Evolutionary conservation across 2,888 invertebrate species (phyloP), one percentile per base, ranked within the genome.

Genomic region (Hirtodrosophila alboralis): DNA sequence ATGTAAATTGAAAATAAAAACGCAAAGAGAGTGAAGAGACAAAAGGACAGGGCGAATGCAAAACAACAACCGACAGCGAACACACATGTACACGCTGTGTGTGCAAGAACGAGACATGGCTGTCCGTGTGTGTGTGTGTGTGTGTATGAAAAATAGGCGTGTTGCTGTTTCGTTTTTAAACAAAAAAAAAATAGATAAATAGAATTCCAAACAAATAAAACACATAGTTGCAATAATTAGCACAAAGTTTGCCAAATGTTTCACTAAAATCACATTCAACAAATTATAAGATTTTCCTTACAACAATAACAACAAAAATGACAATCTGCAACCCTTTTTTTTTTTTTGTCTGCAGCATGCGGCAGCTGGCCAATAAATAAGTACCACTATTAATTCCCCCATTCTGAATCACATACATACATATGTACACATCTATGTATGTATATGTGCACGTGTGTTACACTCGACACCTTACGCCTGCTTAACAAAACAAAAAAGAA

Each of bases 81-180:
- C 33, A 41, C 18, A 66, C 34, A 52, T 53, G 21, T 47, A 33
- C 38, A 53, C 33, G 47, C 6, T 76, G 51, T 59, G 36, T 64
- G 68, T 60, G 64, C n/a, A n/a, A 43, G 78, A 81, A 57, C 73
- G 74, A 63, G 83, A 78, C 85, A 81, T 85, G 75, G 61, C 79
- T 75, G 71, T 48, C 71, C 61, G 40, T 51, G 53, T 49, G 18
- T 58, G 30, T 37, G 44, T 44, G 49, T 56, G 64, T 56, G 53
- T 56, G 60, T 64, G 57, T 69, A 59, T 62, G 62, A 84, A 79
- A 79, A 84, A 84, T 85, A 79, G 79, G 79, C 79, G 79, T 79
- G 86, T 79, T 72, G 62, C 69, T 45, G 44, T 68, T 74, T 66
- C 49, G 59, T 44, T 73, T 60, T 75, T 63, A 36, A 66, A 59